Percentiles rank a stretch among this genome's conserved stretches.
Evolutionary conservation across 2,888 invertebrate species (phyloP).

Genomic region (Philhelius pedissequus): DNA sequence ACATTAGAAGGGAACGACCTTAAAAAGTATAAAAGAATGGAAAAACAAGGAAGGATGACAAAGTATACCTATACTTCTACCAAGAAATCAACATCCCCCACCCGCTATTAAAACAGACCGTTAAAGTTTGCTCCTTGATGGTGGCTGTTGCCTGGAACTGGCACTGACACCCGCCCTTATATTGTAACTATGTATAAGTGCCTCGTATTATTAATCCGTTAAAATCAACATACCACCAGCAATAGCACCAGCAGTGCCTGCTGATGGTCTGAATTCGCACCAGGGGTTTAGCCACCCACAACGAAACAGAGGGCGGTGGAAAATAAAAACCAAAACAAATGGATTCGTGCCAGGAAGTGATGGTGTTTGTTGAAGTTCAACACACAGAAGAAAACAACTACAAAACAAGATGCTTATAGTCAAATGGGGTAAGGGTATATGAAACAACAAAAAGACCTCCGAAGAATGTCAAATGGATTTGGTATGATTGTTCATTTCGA

Average conservation of each 20-base stretch:
- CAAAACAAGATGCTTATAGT: background rate
- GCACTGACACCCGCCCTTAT: conserved; percentile 39
- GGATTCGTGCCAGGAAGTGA: conserved; percentile 61
- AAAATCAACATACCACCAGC: conserved; percentile 64
- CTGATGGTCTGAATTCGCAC: conserved; percentile 6
- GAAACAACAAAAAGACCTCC: conserved; percentile 6
- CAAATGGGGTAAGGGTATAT: background rate
- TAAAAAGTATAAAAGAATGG: background rate
- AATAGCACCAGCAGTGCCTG: background rate
- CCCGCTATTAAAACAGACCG: background rate
- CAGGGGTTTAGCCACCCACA: conserved; percentile 31
- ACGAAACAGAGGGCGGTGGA: conserved; percentile 44
- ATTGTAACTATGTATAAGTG: conserved; percentile 49
- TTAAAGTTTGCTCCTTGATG: conserved; percentile 48
- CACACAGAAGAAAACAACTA: conserved; percentile 12
- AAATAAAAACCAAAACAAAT: conserved; percentile 59
- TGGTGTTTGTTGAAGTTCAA: conserved; percentile 45
- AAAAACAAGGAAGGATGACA: background rate
- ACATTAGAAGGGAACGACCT: background rate
- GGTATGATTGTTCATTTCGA: conserved; percentile 63
- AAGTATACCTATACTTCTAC: background rate
- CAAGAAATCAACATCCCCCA: background rate
- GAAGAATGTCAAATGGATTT: conserved; percentile 38
- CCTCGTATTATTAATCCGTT: conserved; percentile 66
- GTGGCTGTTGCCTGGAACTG: background rate